Base-by-base conservation (phyloP, 2,113 vertebrate genomes). In the Rhinopomastus cyanomelas region DNA sequence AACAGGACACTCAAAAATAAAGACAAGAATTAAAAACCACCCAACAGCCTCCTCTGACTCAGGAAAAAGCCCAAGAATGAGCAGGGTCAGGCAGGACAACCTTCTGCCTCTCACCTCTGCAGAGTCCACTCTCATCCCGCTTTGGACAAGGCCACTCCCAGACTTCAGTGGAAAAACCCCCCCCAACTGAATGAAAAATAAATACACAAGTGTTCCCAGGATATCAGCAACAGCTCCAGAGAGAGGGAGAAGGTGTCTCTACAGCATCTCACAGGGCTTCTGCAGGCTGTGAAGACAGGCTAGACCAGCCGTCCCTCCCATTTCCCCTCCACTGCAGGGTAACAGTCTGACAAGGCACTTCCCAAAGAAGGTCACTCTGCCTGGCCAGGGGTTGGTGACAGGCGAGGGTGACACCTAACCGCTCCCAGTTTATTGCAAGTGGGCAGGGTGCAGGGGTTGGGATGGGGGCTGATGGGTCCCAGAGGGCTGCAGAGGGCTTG, bases 341-440 rank as follows among this genome's bases (percentile, higher is more conserved):
- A 81, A 56, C 95, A 90, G 93, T 93, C 94, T 90, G 84, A 88
- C 91, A 96, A 96, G 95, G 95, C 95, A 96, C 95, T 96, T 96
- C 94, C 92, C 92, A 93, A 88, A 95, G 86, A 92, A 81, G 92
- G 88, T 64, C 3, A 1, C 80, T 94, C 90, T 93, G 94, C 92
- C 81, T 56, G 90, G 91, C 93, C 26, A 11, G 66, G 90, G 84
- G 48, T 61, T 0, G 62, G 82, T 86, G 93, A 78, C 83, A 78
- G 76, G 88, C n/a, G 32, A 0, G 91, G 73, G 88, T 62, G 84
- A 90, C 92, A 61, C 93, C 93, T 76, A 14, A 90, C 72, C 81
- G 34, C 92, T 95, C 94, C 93, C 90, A 81, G 84, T 84, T 95
- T 95, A 95, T 96, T 95, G 95, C 95, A 88, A 90, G 90, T 81